A percentile compares a stretch with the other conserved stretches of the same genome.
These are phyloP conservation scores for Buphagus erythrorhynchus DNA, from an alignment of 2,797 vertebrate species.

Conservation along the genomic window DNA sequence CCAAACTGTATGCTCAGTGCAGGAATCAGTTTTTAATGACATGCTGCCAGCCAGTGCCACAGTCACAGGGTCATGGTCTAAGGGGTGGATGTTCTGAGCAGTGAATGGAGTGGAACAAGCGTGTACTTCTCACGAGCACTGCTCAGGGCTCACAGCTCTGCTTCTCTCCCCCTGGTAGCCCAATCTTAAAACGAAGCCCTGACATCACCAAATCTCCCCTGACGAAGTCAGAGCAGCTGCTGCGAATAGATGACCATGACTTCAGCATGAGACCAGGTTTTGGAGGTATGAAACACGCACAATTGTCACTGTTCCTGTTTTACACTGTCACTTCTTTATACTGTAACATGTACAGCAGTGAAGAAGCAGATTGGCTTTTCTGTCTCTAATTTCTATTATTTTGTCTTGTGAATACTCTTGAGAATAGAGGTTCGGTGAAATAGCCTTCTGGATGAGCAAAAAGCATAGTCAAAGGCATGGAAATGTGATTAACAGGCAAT, in stretches of 20 bases:
- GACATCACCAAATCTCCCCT: conserved; percentile 95
- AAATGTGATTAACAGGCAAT: not conserved
- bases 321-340: not conserved
- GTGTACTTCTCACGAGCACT: fast-evolving
- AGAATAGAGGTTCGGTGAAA: not conserved
- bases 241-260: conserved; percentile 96
- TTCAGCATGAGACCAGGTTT: conserved; percentile 99
- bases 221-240: conserved; percentile 95
- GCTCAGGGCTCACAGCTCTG: not conserved
- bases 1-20: not conserved
- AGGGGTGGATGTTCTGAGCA: not conserved
- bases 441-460: not conserved
- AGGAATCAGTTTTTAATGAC: not conserved
- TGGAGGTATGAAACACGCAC: conserved; percentile 82
- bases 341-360: fast-evolving
- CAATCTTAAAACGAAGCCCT: conserved; percentile 90
- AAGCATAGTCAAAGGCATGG: not conserved
- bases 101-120: fast-evolving
- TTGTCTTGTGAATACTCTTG: not conserved
- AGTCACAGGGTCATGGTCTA: not conserved
- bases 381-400: not conserved
- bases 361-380: not conserved
- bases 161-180: conserved; percentile 74
- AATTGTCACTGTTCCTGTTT: not conserved
- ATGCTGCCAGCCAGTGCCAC: not conserved